phyloP scores from a whole-genome alignment of 2,888 invertebrate species.

The Drosophila differens region DNA sequence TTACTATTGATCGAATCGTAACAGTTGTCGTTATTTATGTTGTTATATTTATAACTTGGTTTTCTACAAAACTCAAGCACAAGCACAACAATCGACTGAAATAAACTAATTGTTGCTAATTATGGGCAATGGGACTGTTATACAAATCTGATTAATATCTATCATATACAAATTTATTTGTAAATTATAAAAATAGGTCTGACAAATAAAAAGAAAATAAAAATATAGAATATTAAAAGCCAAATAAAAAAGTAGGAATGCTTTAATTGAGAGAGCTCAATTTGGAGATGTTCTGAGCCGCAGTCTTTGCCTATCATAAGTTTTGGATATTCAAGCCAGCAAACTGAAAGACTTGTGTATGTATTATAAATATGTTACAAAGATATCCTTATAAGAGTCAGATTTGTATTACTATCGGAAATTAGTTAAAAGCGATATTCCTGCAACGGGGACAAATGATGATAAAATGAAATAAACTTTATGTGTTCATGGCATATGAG shows the following conservation, averaged over 20 bases:
- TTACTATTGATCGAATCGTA: conserved; percentile 29
- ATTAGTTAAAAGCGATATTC: not conserved
- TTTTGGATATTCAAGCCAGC: not conserved
- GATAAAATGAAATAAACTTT: no score
- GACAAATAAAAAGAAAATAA: rapidly evolving
- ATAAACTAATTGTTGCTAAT: not conserved
- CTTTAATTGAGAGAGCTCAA: not conserved
- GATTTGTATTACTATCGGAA: not conserved
- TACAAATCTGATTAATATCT: not conserved
- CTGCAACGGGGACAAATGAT: not conserved
- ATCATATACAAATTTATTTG: not conserved
- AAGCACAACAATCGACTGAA: not conserved
- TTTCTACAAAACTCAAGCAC: not conserved
- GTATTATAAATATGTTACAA: not conserved
- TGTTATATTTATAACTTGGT: not conserved
- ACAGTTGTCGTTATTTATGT: conserved; percentile 11
- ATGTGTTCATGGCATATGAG: no score
- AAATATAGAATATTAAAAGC: not conserved
- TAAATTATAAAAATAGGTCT: rapidly evolving
- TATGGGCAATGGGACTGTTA: not conserved
- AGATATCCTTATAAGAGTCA: rapidly evolving
- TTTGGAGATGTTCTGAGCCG: no score
- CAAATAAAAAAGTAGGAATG: not conserved
- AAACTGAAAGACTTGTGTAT: not conserved
- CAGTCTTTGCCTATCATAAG: not conserved